Evolutionary conservation across 2,888 invertebrate species (phyloP).

Genomic region (Heliconius hortense): DNA sequence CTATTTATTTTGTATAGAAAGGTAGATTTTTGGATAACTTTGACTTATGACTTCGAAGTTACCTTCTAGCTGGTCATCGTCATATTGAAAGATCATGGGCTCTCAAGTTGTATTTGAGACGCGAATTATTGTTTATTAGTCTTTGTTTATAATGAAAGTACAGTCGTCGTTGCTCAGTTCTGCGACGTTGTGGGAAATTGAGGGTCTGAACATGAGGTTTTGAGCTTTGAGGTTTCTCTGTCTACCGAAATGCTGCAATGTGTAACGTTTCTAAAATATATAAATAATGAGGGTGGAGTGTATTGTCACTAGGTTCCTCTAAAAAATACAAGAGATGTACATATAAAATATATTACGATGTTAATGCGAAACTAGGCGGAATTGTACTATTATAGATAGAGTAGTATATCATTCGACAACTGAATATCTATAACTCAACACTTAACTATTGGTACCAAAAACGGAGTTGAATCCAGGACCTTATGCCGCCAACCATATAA

Average conservation of each 20-base stretch:
- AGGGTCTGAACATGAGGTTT: no score
- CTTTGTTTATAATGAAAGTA: neutral
- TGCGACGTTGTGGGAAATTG: neutral
- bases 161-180: neutral
- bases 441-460: neutral
- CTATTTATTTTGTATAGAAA: constrained; percentile 19
- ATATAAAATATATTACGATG: neutral
- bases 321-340: neutral
- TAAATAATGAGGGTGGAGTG: neutral
- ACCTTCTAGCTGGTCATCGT: neutral
- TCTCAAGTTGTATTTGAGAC: neutral
- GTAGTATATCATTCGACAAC: neutral
- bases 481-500: neutral
- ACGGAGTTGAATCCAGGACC: neutral
- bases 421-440: neutral
- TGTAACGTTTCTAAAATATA: neutral
- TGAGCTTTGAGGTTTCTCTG: no score
- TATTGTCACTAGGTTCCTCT: constrained; percentile 1
- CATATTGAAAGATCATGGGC: neutral
- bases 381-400: neutral
- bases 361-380: neutral
- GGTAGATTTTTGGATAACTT: neutral
- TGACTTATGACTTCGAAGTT: neutral
- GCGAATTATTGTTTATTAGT: neutral
- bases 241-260: no score